Evolutionary conservation across 2,888 invertebrate genomes (phyloP), one percentile per base, ranked within the genome.

Genomic region (Acronicta aceris): DNA sequence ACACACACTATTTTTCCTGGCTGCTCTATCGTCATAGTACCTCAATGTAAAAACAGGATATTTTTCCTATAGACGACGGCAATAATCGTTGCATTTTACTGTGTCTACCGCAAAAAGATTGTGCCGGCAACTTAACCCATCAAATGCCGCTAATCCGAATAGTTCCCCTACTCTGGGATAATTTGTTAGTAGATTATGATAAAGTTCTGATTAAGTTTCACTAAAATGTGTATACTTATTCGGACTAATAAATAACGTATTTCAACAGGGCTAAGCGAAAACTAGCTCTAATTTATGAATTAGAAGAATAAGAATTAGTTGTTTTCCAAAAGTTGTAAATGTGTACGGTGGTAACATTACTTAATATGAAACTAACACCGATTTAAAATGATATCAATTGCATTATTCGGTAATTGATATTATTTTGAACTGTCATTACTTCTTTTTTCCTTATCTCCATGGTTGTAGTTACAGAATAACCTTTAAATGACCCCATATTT

Each of bases 141-240:
- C 67, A 64, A 67, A 59, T 53, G 57, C 8, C 51, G 41, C 56
- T 74, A 65, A 71, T 57, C 62, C 50, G 40, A 56, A 60, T 71
- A 50, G 61, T 68, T 62, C 48, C 21, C 43, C 41, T 41, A 57
- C 61, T 63, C 49, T 13, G 8, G 38, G 42, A 43, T 61, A 64
- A 71, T 77, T 65, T 65, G 64, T 65, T 65, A 58, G 43, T 45
- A 54, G 8, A 27, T 51, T 57, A 65, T 64, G 69, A 70, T 56
- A 65, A 79, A 77, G 58, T 78, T 78, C 61, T 77, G 78, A 78
- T 75, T 69, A 76, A 70, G 71, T 76, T 71, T 59, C 53, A 49
- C 45, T 40, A 54, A 67, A 76, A 71, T 67, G 65, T 62, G 55
- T 58, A 59, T 63, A 70, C 66, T 74, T 72, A 42, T 49, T 59